Evolutionary conservation across 2,888 invertebrate species (phyloP), one percentile per base, ranked within the genome.

Genomic region (Parascotia fuliginaria): DNA sequence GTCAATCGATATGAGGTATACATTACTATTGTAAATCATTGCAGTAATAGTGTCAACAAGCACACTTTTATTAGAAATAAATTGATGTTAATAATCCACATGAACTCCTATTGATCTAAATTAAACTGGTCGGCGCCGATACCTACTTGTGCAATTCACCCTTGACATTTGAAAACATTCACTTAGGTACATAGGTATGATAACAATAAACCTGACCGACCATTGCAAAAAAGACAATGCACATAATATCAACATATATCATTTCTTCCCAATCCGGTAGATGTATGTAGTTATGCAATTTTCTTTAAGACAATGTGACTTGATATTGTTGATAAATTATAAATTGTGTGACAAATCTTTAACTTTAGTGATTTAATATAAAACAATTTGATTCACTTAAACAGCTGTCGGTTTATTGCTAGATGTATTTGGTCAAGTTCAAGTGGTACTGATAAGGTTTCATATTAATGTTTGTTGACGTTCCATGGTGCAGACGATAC

Each of bases 101-200:
- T 82, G 79, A 67, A 85, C 78, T 85, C 75, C 77, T 87, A 89
- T 89, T 90, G 91, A 88, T 87, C 83, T 84, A 71, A 75, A 83
- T 83, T 83, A 75, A 77, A 81, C 73, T 55, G 67, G 62, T 54
- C 75, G 83, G 24, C 70, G 83, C 81, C 78, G 73, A 67, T 70
- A 68, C 71, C 71, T 65, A 67, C 67, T 59, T n/a, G n/a, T n/a
- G 3, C 66, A 81, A 81, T 84, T 86, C 77, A 83, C 79, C 79
- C 77, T 70, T 82, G 82, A 84, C 80, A 83, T 82, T 81, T 80
- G 36, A 43, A 55, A 62, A 58, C 50, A 33, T 41, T 45, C 38
- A 54, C 45, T 34, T 44, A 12, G 12, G 2, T 29, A 11, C 19
- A 6, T 11, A 16, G 16, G 28, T 41, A 37, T 12, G 28, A 50